A percentile compares a stretch with the other conserved stretches of the same genome.
These are phyloP conservation scores for Monochamus alternatus DNA, from an alignment of 2,888 invertebrate species.

Conservation along the genomic window DNA sequence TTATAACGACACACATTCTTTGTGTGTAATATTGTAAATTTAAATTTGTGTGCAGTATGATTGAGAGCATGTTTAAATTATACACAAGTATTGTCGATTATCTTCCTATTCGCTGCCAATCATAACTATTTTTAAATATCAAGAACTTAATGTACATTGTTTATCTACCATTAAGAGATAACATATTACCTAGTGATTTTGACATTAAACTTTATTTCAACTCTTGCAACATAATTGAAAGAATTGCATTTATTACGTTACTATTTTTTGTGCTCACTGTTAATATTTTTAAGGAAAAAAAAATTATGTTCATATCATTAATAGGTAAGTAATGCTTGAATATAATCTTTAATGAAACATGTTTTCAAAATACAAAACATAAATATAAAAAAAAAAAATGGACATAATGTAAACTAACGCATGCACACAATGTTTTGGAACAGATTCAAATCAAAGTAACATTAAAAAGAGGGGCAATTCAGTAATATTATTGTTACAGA, in stretches of 20 bases:
- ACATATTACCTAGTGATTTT: slow-evolving; percentile 34
- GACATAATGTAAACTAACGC: too few species aligned
- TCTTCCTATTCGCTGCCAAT: slow-evolving; percentile 40
- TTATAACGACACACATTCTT: background rate
- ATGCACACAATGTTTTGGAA: too few species aligned
- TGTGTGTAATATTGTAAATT: background rate
- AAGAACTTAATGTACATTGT: slow-evolving; percentile 39
- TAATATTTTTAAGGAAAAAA: too few species aligned
- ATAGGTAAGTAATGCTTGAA: too few species aligned
- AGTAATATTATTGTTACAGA: background rate
- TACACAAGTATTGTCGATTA: slow-evolving; percentile 26
- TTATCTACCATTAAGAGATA: slow-evolving; percentile 40
- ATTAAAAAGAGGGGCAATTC: slow-evolving; percentile 1
- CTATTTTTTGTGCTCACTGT: background rate
- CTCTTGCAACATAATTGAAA: slow-evolving; percentile 46
- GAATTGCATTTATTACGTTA: slow-evolving; percentile 16
- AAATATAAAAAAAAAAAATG: too few species aligned
- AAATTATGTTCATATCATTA: too few species aligned
- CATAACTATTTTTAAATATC: slow-evolving; percentile 39
- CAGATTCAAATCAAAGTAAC: background rate
- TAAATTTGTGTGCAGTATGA: slow-evolving; percentile 22
- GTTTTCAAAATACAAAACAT: too few species aligned
- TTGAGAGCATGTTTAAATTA: slow-evolving; percentile 41
- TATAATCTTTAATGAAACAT: too few species aligned
- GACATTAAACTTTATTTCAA: slow-evolving; percentile 31